phyloP scores from a whole-genome alignment of 2,888 invertebrate species.

The Diploptera punctata region DNA sequence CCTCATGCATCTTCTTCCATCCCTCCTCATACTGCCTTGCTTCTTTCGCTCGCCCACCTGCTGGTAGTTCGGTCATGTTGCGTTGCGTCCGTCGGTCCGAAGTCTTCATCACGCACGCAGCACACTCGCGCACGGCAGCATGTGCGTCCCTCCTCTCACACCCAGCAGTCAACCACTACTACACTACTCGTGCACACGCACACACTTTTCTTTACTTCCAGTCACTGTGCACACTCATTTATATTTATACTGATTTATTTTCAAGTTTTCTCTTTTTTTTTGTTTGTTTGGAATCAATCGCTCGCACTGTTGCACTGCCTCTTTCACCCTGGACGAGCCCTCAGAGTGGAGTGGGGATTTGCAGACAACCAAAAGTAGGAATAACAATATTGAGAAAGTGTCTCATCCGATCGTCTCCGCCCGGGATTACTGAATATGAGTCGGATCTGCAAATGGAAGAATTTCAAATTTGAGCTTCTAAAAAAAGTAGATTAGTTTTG shows the following conservation, averaged over 20 bases:
- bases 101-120: slow-evolving; percentile 36
- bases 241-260: slow-evolving; percentile 36
- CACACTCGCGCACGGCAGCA: slow-evolving; percentile 32
- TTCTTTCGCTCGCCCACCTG: slow-evolving; percentile 16
- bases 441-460: slow-evolving; percentile 44
- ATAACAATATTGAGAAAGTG: slow-evolving; percentile 44
- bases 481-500: slow-evolving; percentile 1
- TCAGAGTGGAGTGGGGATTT: slow-evolving; percentile 48
- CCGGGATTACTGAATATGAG: slow-evolving; percentile 41
- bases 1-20: slow-evolving; percentile 39
- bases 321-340: slow-evolving; percentile 46
- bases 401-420: slow-evolving; percentile 43
- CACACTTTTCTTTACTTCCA: slow-evolving; percentile 40
- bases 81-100: slow-evolving; percentile 38
- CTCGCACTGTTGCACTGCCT: slow-evolving; percentile 45
- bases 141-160: slow-evolving; percentile 44
- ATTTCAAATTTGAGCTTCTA: slow-evolving; percentile 20
- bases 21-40: slow-evolving; percentile 24
- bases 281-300: slow-evolving; percentile 43
- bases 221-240: slow-evolving; percentile 42
- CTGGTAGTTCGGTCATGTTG: slow-evolving; percentile 35
- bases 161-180: slow-evolving; percentile 28
- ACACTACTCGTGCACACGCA: slow-evolving; percentile 36
- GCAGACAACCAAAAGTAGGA: slow-evolving; percentile 49
- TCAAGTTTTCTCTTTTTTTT: slow-evolving; percentile 29